These are phyloP conservation scores for Heliconius nattereri DNA, from an alignment of 1,140 invertebrate species.

Conservation along the genomic window DNA sequence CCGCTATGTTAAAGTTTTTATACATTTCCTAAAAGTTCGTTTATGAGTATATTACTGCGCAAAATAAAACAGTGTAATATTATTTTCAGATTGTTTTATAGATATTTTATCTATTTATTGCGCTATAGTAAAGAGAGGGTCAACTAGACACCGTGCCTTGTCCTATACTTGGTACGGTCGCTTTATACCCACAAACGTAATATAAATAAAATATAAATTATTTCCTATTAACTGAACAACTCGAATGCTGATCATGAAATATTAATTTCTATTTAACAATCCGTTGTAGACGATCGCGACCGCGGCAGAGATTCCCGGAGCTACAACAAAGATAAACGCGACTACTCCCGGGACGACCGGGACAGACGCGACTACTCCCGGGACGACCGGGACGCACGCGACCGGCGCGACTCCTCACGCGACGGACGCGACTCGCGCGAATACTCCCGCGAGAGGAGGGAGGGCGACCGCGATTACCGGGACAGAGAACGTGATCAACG, in stretches of 20 bases:
- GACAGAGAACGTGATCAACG: slow-evolving; percentile 12
- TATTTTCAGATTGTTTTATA: not conserved
- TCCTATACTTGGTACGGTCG: slow-evolving; percentile 8
- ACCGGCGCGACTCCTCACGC: slow-evolving; percentile 52
- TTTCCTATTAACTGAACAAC: too few species aligned
- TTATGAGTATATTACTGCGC: not conserved
- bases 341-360: slow-evolving; percentile 47
- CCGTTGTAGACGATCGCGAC: slow-evolving; percentile 65
- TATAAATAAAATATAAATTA: not conserved
- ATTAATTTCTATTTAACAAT: too few species aligned
- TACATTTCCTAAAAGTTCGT: not conserved
- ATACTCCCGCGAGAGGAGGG: slow-evolving; percentile 35
- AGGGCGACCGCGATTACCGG: slow-evolving; percentile 52
- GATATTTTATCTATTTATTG: not conserved
- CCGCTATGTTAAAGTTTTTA: too few species aligned
- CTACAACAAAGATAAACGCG: slow-evolving; percentile 64
- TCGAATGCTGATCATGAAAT: too few species aligned
- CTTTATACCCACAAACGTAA: slow-evolving; percentile 2
- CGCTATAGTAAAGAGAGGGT: slow-evolving; percentile 13
- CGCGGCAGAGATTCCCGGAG: slow-evolving; percentile 65
- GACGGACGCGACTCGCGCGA: slow-evolving; percentile 57
- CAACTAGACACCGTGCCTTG: slow-evolving; percentile 13
- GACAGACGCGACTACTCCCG: slow-evolving; percentile 46
- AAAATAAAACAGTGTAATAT: slow-evolving; percentile 6
- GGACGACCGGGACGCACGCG: slow-evolving; percentile 60